phyloP scores from a whole-genome alignment of 2,797 vertebrate species.

The Ctenosaura bakeri region DNA sequence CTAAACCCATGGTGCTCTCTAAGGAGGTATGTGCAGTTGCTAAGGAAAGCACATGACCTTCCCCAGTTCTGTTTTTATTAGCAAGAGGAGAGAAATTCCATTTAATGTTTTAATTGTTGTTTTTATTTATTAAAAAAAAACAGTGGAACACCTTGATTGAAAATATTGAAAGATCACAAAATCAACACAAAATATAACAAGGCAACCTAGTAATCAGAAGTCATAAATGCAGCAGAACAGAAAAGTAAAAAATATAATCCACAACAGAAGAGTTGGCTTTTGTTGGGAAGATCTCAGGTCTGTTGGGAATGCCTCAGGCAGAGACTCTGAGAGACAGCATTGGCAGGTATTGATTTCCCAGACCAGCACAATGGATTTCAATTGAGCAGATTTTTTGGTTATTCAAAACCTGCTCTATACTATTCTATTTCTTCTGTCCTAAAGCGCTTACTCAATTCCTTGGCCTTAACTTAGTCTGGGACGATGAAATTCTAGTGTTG shows the following conservation, averaged over 20 bases:
- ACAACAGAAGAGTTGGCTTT: not conserved
- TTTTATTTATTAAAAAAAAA: constrained; percentile 1
- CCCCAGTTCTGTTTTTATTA: not conserved
- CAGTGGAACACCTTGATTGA: not conserved
- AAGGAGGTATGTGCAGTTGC: constrained; percentile 11
- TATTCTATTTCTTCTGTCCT: not conserved
- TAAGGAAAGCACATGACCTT: constrained; percentile 15
- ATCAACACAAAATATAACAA: not conserved
- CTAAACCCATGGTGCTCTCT: constrained; percentile 15
- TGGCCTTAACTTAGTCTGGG: not conserved
- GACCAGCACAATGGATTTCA: not conserved
- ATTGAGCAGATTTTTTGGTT: not conserved
- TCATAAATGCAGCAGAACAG: not conserved
- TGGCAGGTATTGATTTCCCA: not conserved
- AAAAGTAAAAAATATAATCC: not conserved
- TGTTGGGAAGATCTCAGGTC: not conserved
- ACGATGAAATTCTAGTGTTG: not conserved
- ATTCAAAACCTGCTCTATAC: not conserved
- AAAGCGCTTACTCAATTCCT: not conserved
- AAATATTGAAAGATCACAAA: not conserved
- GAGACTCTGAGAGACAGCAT: not conserved
- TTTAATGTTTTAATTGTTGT: constrained; percentile 14
- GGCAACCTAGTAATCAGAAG: not conserved
- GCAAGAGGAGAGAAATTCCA: not conserved
- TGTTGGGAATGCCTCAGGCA: not conserved